Percentiles rank a stretch among this genome's conserved stretches.
These are phyloP conservation scores for Gasterosteus nipponicus DNA, from an alignment of 2,113 vertebrate genomes.

Conservation along the genomic window DNA sequence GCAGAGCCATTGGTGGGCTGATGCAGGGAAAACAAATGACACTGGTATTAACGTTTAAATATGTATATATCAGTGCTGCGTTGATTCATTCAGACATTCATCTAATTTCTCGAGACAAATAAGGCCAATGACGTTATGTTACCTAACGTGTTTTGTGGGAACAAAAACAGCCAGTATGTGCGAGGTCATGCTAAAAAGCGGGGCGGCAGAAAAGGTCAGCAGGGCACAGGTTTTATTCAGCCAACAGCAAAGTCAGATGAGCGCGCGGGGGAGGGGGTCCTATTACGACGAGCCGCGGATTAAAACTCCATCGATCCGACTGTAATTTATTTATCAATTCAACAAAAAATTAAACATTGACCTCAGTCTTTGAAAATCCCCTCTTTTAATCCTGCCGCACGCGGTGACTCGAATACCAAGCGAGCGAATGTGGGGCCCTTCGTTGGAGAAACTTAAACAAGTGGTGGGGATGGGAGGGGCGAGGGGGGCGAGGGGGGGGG, in stretches of 20 bases:
- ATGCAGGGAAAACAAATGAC: slow-evolving; percentile 19
- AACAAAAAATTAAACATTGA: slow-evolving; percentile 77
- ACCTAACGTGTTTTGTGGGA: not conserved
- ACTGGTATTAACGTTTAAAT: slow-evolving; percentile 28
- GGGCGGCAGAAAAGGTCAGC: slow-evolving; percentile 27
- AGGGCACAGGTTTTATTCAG: slow-evolving; percentile 49
- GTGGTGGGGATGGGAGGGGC: not conserved
- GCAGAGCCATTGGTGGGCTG: slow-evolving; percentile 4
- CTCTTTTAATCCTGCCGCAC: slow-evolving; percentile 57
- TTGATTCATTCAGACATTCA: slow-evolving; percentile 44
- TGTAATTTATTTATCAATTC: slow-evolving; percentile 80
- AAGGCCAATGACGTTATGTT: slow-evolving; percentile 17
- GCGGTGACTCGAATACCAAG: slow-evolving; percentile 64
- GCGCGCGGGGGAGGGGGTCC: slow-evolving; percentile 15
- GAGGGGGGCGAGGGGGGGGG: not conserved
- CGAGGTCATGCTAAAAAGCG: not conserved
- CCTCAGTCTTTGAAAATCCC: slow-evolving; percentile 59
- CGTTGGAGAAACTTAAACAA: slow-evolving; percentile 43
- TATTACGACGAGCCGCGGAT: slow-evolving; percentile 62
- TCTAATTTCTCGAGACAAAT: slow-evolving; percentile 30
- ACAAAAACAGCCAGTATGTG: not conserved
- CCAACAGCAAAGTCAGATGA: slow-evolving; percentile 15
- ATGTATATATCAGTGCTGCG: slow-evolving; percentile 44
- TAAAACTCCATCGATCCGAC: slow-evolving; percentile 76
- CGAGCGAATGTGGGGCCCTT: slow-evolving; percentile 4